Evolutionary conservation across 2,888 invertebrate genomes (phyloP), one percentile per base, ranked within the genome.

Genomic region (Pantelozetes paolii): DNA sequence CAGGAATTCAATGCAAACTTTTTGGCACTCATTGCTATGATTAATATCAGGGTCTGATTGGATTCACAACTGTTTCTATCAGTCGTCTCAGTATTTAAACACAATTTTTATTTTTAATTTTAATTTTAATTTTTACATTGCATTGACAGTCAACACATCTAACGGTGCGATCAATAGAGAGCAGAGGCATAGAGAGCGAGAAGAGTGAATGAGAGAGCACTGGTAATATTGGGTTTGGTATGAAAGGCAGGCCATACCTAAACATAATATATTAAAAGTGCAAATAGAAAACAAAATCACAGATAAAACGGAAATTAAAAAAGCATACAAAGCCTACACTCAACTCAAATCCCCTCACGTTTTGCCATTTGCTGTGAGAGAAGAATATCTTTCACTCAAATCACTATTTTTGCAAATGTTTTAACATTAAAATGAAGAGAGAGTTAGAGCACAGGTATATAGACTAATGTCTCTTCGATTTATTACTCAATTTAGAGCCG

Each of bases 241-340:
- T 45, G 15, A 11, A 45, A 45, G 45, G 11, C 15, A 11, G 15
- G 6, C 36, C 11, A 36, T 36, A 8, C 15, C 45, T 45, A 45
- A 15, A 15, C 15, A 9, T 45, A 45, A 15, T n/a, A 59, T 59
- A 62, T 62, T 62, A 62, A 62, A 62, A 62, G 18, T 36, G 62
- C 54, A 54, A 54, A 54, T 54, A 54, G 5, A 62, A 62, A 62
- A 62, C 62, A 62, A 62, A 62, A 62, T 36, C n/a, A 20, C n/a
- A 62, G 62, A 62, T 62, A 62, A 62, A 62, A 36, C 62, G 62
- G 62, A 62, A 62, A 62, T 62, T 62, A 62, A 62, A 62, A 62
- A 62, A 62, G 62, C 62, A 62, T 32, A 62, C 32, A 54, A 50
- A 23, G 20, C 50, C n/a, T 50, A 50, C 50, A 62, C 62, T 62